Percentiles rank a stretch among this genome's conserved stretches.
phyloP scores from a whole-genome alignment of 2,797 vertebrate species.

The Spondyliosoma cantharus region DNA sequence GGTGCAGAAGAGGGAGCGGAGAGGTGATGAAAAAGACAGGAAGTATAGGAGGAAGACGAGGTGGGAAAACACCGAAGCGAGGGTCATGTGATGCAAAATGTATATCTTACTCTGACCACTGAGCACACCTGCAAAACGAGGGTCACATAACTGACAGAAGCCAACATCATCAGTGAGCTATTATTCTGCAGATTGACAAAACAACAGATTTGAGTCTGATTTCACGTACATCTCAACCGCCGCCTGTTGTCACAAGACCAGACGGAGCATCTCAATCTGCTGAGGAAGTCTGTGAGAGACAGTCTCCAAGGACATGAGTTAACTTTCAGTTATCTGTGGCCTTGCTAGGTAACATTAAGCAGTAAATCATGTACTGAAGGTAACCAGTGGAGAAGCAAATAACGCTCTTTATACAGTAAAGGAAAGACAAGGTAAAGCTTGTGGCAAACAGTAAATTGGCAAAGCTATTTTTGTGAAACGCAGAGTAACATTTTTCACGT shows the following conservation, averaged over 20 bases:
- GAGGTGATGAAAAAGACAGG: conserved; percentile 41
- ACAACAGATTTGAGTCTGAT: background rate
- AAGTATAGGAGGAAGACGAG: conserved; percentile 35
- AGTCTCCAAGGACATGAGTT: background rate
- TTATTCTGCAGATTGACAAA: no score
- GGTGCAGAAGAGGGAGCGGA: conserved; percentile 23
- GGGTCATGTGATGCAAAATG: background rate
- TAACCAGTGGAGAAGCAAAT: background rate
- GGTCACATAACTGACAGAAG: background rate
- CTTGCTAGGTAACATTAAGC: background rate
- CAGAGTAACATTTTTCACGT: no score
- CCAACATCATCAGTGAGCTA: background rate
- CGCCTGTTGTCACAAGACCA: background rate
- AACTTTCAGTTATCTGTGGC: background rate
- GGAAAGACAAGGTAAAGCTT: no score
- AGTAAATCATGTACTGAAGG: no score
- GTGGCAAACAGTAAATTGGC: no score
- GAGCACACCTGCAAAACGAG: background rate
- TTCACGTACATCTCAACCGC: background rate
- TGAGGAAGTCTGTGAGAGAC: background rate
- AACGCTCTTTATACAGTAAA: no score
- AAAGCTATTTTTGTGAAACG: no score
- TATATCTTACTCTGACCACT: background rate
- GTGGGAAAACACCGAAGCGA: conserved; percentile 6
- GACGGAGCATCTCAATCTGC: background rate